phyloP scores from a whole-genome alignment of 2,888 invertebrate species.

The Epistrophella euchroma region DNA sequence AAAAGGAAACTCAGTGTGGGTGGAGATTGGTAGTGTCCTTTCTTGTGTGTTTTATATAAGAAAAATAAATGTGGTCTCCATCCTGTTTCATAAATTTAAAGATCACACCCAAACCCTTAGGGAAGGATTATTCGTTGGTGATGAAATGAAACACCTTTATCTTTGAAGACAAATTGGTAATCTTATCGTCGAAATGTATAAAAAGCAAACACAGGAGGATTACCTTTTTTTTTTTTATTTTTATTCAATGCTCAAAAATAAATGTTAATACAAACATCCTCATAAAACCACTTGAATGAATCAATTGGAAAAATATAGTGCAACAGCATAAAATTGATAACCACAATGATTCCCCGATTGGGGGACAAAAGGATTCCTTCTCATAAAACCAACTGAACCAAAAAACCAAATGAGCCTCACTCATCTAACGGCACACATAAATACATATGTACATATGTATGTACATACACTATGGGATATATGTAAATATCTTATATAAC shows the following conservation, averaged over 20 bases:
- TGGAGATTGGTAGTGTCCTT: constrained; percentile 11
- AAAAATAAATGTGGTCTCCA: constrained; percentile 1
- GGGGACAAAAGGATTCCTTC: constrained; percentile 11
- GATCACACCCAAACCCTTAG: neutral
- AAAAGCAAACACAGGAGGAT: neutral
- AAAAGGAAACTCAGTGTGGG: neutral
- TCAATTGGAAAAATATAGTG: neutral
- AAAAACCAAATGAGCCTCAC: constrained; percentile 6
- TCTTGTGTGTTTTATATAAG: constrained; percentile 14
- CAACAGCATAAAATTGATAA: constrained; percentile 2
- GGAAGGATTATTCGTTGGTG: constrained; percentile 2
- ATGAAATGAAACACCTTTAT: constrained; percentile 36
- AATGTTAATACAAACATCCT: neutral
- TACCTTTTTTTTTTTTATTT: neutral
- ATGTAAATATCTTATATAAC: neutral
- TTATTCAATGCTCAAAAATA: neutral
- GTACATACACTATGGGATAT: no score
- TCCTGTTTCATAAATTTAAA: constrained; percentile 23
- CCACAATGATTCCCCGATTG: constrained; percentile 15
- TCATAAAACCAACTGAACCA: constrained; percentile 11
- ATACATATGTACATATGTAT: no score
- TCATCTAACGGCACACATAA: constrained; percentile 1
- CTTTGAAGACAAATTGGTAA: constrained; percentile 11
- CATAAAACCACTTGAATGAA: constrained; percentile 14
- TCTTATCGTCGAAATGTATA: neutral